A percentile compares a stretch with the other conserved stretches of the same genome.
These are phyloP conservation scores for Sorex maritimensis DNA, from an alignment of 2,797 vertebrate genomes.

Conservation along the genomic window DNA sequence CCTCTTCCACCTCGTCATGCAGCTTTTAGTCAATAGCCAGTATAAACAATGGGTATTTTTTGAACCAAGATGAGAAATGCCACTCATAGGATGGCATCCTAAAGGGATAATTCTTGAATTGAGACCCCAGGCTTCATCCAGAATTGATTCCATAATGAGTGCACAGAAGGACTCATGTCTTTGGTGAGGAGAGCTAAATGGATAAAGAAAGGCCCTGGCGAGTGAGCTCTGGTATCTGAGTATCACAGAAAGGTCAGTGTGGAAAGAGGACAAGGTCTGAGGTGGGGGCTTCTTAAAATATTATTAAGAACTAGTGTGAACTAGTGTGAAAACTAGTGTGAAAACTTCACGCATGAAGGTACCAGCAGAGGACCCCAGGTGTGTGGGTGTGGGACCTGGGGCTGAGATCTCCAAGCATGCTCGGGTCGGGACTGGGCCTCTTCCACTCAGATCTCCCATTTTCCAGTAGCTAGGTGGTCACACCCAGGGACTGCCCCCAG, in stretches of 20 bases:
- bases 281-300: not conserved
- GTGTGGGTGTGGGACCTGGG: no score
- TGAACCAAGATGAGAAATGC: slow-evolving; percentile 23
- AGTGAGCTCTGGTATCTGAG: not conserved
- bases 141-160: slow-evolving; percentile 16
- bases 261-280: not conserved
- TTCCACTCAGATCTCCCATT: no score
- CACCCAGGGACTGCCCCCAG: no score
- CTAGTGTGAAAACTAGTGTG: not conserved
- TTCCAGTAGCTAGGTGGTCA: no score
- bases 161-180: not conserved
- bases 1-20: no score
- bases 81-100: slow-evolving; percentile 6
- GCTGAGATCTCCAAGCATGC: no score
- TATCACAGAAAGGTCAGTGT: not conserved
- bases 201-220: not conserved
- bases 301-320: not conserved
- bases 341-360: no score
- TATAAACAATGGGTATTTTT: not conserved
- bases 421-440: no score
- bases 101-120: not conserved
- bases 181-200: not conserved
- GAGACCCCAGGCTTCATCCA: slow-evolving; percentile 9
- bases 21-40: not conserved
- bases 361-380: no score